phyloP scores from a whole-genome alignment of 2,888 invertebrate genomes.

The Chymomyza amoena region DNA sequence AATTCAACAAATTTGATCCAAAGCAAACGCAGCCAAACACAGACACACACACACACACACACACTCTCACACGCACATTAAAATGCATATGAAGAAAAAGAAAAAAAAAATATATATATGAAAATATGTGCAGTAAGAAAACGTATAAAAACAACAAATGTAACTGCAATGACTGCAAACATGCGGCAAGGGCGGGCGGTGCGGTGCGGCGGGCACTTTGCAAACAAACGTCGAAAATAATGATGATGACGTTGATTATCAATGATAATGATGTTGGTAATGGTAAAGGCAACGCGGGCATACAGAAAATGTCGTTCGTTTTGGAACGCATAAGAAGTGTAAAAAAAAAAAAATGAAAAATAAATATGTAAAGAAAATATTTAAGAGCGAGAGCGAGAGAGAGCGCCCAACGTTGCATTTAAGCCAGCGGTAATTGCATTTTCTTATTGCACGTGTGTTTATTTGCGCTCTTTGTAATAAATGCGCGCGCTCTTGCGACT shows the following conservation, averaged over 20 bases:
- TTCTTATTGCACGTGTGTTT: constrained; percentile 57
- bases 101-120: background rate
- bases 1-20: constrained; percentile 75
- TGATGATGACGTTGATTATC: constrained; percentile 1
- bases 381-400: constrained; percentile 18
- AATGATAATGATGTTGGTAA: background rate
- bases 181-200: constrained; percentile 7
- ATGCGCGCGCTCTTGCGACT: constrained; percentile 13
- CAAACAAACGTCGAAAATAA: constrained; percentile 36
- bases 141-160: constrained; percentile 36
- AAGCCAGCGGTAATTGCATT: constrained; percentile 67
- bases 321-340: constrained; percentile 49
- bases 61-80: constrained; percentile 57
- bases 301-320: constrained; percentile 66
- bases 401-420: too few species aligned
- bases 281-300: constrained; percentile 27
- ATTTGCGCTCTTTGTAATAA: constrained; percentile 28
- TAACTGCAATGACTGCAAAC: constrained; percentile 43
- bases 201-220: constrained; percentile 14
- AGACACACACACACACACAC: constrained; percentile 19
- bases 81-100: constrained; percentile 60
- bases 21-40: constrained; percentile 53
- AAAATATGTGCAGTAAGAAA: constrained; percentile 33
- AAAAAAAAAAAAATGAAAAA: constrained; percentile 30
- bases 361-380: constrained; percentile 41